These are phyloP conservation scores for Girardinus metallicus DNA, from an alignment of 2,797 vertebrate species.

Conservation along the genomic window DNA sequence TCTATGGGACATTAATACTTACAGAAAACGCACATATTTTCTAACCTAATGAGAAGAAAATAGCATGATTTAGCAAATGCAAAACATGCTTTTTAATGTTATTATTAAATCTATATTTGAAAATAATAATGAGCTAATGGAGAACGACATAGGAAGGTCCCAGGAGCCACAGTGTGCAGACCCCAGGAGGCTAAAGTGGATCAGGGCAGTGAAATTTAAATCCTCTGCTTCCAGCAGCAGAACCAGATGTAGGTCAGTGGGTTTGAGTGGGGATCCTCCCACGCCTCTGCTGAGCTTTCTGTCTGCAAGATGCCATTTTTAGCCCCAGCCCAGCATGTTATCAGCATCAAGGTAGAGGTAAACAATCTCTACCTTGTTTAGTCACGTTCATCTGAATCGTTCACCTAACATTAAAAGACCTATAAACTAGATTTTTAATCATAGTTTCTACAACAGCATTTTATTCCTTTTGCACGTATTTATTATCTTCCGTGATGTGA, in stretches of 20 bases:
- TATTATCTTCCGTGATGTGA: background rate
- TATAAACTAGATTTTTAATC: background rate
- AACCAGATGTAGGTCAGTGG: conserved; percentile 70
- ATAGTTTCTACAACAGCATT: background rate
- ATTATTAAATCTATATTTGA: background rate
- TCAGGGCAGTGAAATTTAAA: background rate
- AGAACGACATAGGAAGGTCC: background rate
- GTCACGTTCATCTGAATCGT: background rate
- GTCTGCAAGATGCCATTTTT: conserved; percentile 46
- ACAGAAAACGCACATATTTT: background rate
- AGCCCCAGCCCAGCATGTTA: conserved; percentile 23
- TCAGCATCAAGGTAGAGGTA: too few relatives aligned
- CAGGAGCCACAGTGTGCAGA: background rate
- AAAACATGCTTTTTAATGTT: background rate
- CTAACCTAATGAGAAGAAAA: background rate
- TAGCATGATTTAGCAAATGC: background rate
- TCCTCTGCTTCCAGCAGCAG: conserved; percentile 23
- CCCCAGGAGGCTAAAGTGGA: background rate
- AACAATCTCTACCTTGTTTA: background rate
- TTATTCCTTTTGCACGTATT: background rate
- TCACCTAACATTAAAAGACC: background rate
- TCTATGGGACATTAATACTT: background rate
- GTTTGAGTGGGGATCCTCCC: conserved; percentile 24
- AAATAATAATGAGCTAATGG: background rate
- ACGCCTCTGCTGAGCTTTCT: conserved; percentile 8